phyloP scores from a whole-genome alignment of 1,140 invertebrate genomes.

The Bicyclus anynana region DNA sequence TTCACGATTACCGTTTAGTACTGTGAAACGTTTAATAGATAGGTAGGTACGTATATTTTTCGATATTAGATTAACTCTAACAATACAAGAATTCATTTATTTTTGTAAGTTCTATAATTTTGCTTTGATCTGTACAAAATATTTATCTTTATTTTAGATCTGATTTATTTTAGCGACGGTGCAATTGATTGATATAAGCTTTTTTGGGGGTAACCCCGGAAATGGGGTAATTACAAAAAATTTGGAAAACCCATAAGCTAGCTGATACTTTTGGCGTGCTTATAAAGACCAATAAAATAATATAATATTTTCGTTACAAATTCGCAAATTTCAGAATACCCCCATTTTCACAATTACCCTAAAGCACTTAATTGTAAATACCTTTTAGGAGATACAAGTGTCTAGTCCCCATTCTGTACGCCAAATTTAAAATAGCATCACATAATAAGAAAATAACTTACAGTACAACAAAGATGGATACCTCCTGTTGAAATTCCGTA shows the following conservation, averaged over 20 bases:
- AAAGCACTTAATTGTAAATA: slow-evolving; percentile 17
- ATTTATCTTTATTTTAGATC: slow-evolving; percentile 56
- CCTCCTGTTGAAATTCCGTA: slow-evolving; percentile 69
- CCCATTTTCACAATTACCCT: no score
- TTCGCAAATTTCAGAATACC: no score
- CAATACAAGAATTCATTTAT: slow-evolving; percentile 62
- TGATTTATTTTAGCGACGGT: slow-evolving; percentile 52
- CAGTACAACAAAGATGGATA: slow-evolving; percentile 60
- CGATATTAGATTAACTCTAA: slow-evolving; percentile 61
- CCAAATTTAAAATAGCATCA: slow-evolving; percentile 45
- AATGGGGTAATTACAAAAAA: no score
- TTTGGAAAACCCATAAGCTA: no score
- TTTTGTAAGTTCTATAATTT: slow-evolving; percentile 71
- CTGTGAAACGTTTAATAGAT: slow-evolving; percentile 62
- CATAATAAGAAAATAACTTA: slow-evolving; percentile 39
- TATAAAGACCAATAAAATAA: no score
- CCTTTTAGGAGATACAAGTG: slow-evolving; percentile 17
- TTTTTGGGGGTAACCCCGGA: no score
- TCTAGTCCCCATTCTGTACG: slow-evolving; percentile 41
- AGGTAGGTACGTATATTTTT: slow-evolving; percentile 59
- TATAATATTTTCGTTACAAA: no score
- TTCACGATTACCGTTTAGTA: slow-evolving; percentile 47
- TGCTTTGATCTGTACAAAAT: slow-evolving; percentile 75
- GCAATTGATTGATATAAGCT: slow-evolving; percentile 33
- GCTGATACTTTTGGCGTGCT: no score